These are phyloP conservation scores for Struthio camelus DNA, from an alignment of 2,113 vertebrate genomes.

Conservation along the genomic window DNA sequence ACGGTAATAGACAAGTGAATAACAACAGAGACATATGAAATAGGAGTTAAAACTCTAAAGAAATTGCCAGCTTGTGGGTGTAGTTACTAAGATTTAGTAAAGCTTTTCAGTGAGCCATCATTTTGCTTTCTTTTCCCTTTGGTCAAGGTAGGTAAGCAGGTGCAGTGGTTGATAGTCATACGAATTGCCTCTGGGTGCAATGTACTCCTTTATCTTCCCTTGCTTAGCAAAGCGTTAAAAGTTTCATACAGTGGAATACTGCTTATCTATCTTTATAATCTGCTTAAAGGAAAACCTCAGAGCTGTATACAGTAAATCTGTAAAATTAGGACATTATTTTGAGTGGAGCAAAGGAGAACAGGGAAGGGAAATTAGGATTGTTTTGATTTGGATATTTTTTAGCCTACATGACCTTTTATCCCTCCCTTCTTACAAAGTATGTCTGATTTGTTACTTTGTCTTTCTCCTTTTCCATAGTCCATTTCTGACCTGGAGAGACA, in stretches of 20 bases:
- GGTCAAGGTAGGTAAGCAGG: neutral
- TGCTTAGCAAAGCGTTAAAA: neutral
- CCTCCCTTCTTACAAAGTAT: slow-evolving; percentile 61
- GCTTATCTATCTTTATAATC: neutral
- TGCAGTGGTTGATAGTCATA: neutral
- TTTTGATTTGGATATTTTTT: slow-evolving; percentile 52
- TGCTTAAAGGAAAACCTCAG: neutral
- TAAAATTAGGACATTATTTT: slow-evolving; percentile 47
- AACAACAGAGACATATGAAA: neutral
- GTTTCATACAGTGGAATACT: slow-evolving; percentile 5
- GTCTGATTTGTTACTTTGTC: slow-evolving; percentile 66
- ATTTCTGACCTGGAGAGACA: slow-evolving; percentile 94
- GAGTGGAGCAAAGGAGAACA: neutral
- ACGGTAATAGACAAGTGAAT: neutral
- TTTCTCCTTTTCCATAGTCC: slow-evolving; percentile 79
- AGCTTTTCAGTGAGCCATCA: neutral
- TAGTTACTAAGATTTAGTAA: neutral
- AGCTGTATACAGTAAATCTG: neutral
- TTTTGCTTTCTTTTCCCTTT: neutral
- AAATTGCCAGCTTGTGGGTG: neutral
- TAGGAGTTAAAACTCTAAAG: neutral
- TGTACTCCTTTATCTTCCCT: neutral
- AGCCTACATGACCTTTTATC: slow-evolving; percentile 40
- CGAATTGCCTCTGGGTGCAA: neutral
- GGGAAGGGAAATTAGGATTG: neutral